phyloP scores from a whole-genome alignment of 92 coral and sea anemone species.

The Paramuricea clavata region DNA sequence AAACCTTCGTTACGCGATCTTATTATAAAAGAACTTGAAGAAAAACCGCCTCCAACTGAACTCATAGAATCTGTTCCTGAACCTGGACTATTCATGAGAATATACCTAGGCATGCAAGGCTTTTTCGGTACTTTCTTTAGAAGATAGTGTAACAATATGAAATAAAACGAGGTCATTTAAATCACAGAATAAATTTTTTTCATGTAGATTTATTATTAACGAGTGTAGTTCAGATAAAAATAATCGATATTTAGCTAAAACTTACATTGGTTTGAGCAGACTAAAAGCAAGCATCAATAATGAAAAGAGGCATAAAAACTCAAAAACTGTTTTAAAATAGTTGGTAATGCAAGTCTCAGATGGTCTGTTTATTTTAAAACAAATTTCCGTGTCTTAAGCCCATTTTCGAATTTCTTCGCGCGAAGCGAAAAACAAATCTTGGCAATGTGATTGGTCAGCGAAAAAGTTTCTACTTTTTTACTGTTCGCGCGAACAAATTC shows the following conservation, averaged over 20 bases:
- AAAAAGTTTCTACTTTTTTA: too few species aligned
- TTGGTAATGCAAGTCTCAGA: too few species aligned
- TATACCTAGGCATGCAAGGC: constrained; percentile 22
- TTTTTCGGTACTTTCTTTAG: constrained; percentile 34
- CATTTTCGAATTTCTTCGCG: too few species aligned
- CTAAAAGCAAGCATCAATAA: neutral
- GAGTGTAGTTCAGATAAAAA: too few species aligned
- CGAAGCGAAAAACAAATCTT: too few species aligned
- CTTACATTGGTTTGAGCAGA: neutral
- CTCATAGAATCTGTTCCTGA: neutral
- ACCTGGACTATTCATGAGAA: constrained; percentile 29
- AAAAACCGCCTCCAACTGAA: neutral
- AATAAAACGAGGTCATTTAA: neutral
- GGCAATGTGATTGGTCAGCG: too few species aligned
- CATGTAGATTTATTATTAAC: too few species aligned
- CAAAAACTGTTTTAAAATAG: too few species aligned
- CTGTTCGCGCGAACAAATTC: too few species aligned
- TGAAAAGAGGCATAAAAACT: neutral
- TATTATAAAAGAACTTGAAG: constrained; percentile 83
- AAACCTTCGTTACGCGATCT: constrained; percentile 81
- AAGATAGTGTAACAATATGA: neutral
- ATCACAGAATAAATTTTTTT: too few species aligned
- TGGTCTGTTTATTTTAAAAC: too few species aligned
- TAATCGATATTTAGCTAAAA: neutral
- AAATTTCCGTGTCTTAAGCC: too few species aligned